These are phyloP conservation scores for Spisula subtruncata DNA, from an alignment of 2,888 invertebrate genomes.

Conservation along the genomic window DNA sequence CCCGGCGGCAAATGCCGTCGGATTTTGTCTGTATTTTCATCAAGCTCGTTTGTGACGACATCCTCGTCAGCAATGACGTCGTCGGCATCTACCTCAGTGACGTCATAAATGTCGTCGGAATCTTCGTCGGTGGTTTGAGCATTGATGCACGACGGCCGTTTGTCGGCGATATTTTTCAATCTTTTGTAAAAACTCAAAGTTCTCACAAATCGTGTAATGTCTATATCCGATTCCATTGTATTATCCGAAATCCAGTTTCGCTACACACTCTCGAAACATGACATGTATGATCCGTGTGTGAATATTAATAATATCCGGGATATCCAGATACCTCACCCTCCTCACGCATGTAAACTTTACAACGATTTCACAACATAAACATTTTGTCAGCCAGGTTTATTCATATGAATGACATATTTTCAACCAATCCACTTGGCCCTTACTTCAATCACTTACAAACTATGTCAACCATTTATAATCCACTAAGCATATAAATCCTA, in stretches of 20 bases:
- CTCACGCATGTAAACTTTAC: too few relatives aligned
- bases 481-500: too few relatives aligned
- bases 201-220: constrained; percentile 18
- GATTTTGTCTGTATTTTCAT: constrained; percentile 56
- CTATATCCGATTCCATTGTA: constrained; percentile 45
- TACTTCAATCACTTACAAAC: too few relatives aligned
- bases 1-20: constrained; percentile 83
- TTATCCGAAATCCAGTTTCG: background rate
- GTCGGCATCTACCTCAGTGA: background rate
- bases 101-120: background rate
- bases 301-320: too few relatives aligned
- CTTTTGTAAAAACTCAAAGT: constrained; percentile 33
- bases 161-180: constrained; percentile 32
- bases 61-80: background rate
- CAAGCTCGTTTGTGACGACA: background rate
- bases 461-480: too few relatives aligned
- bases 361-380: too few relatives aligned
- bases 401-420: too few relatives aligned
- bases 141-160: constrained; percentile 36
- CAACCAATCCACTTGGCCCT: too few relatives aligned
- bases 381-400: too few relatives aligned
- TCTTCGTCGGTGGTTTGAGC: constrained; percentile 36
- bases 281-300: too few relatives aligned
- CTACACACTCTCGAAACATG: too few relatives aligned
- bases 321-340: too few relatives aligned